phyloP scores from a whole-genome alignment of 2,888 invertebrate species.

The Laspeyria flexula region DNA sequence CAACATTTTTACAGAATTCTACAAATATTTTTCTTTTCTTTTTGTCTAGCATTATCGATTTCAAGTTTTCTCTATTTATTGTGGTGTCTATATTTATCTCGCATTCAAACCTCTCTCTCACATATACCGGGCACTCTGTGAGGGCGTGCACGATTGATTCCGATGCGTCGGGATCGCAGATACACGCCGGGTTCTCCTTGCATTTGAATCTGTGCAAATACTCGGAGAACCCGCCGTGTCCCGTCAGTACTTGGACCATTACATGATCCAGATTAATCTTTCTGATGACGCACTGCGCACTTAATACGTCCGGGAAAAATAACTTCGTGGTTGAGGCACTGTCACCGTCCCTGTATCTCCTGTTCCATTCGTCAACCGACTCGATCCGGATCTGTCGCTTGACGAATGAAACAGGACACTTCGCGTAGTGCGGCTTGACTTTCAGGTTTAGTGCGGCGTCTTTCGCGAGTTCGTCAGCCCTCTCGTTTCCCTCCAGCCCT shows the following conservation, averaged over 20 bases:
- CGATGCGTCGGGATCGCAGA: too few relatives aligned
- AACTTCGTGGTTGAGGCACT: conserved; percentile 9
- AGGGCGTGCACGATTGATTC: too few relatives aligned
- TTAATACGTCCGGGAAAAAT: conserved; percentile 2
- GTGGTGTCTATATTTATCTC: too few relatives aligned
- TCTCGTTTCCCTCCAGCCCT: conserved; percentile 10
- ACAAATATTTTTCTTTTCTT: too few relatives aligned
- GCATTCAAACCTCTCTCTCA: too few relatives aligned
- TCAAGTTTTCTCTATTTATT: too few relatives aligned
- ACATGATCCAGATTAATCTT: background rate
- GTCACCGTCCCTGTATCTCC: conserved; percentile 3
- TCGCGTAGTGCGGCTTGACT: conserved; percentile 1
- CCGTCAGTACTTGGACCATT: conserved; percentile 6
- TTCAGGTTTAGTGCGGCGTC: background rate
- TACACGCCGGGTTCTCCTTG: too few relatives aligned
- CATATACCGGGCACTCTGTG: too few relatives aligned
- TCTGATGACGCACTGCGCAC: conserved; percentile 5
- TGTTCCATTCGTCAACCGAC: conserved; percentile 6
- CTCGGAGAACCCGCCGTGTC: conserved; percentile 11
- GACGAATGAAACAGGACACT: conserved; percentile 5
- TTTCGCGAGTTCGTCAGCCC: conserved; percentile 14
- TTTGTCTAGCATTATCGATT: too few relatives aligned
- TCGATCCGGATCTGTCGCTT: conserved; percentile 10
- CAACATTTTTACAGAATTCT: too few relatives aligned
- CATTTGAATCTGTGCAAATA: conserved; percentile 9